Base-by-base conservation (phyloP, 2,113 vertebrate genomes). In the Cinclus cinclus region DNA sequence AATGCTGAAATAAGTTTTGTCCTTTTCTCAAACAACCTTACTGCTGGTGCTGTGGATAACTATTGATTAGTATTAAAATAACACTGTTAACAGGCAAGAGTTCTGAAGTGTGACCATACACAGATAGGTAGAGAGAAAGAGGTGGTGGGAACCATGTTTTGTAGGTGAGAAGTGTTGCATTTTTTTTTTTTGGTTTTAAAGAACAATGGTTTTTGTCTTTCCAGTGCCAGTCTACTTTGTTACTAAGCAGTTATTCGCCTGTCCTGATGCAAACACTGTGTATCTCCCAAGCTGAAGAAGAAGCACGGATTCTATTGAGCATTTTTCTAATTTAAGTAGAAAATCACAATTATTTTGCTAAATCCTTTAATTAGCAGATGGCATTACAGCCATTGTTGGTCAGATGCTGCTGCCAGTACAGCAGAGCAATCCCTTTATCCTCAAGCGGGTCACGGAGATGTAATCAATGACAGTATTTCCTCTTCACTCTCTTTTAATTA, bases 341-440 rank as follows among this genome's bases (percentile, higher is more conserved):
- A 90, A 93, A 90, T 39, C 30, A 64, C 82, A 80, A 81, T 83
- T 93, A 83, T 90, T 93, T 83, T 70, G 39, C 73, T 49, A 83
- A 88, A 81, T 95, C 60, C 41, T 81, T 59, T 89, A 93, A 93
- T 87, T 95, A 94, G 80, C 60, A 90, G 86, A 75, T 69, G 49
- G 25, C 25, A 71, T 83, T 95, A 44, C 44, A 92, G 47, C 33
- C 23, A n/a, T 10, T 65, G 68, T 83, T 0, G 1, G 90, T 78
- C 86, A 90, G 56, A 94, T 68, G 78, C 12, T 81, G 62, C 83
- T 88, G 79, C 82, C 58, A 83, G 47, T 39, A 81, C 25, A 46
- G 44, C 31, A 77, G 52, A 90, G 73, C 76, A 91, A 84, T 68
- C 83, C 60, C 41, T 84, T 94, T 83, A 75, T 78, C 87, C 74